Percentiles rank a stretch among this genome's conserved stretches.
Conservation (phyloP, 2,113 vertebrate genomes). For the Channa argus region DNA sequence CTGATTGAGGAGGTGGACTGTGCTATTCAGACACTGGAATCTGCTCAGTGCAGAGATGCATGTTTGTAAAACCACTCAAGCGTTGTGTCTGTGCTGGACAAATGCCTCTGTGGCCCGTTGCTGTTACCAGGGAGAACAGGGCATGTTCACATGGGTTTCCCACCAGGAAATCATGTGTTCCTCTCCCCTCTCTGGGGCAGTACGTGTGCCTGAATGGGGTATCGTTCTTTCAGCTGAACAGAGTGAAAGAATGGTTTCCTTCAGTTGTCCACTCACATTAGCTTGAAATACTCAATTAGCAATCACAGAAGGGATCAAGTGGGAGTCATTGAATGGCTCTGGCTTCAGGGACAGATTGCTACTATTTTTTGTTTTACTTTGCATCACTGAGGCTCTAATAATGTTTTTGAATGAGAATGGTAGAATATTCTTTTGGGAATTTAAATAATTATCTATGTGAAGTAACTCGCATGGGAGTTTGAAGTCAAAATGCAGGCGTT, state of each 20-base stretch:
- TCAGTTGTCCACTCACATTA: slow-evolving; percentile 63
- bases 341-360: slow-evolving; percentile 11
- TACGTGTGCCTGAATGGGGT: slow-evolving; percentile 46
- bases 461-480: no score
- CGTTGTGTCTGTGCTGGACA: slow-evolving; percentile 2
- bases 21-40: no score
- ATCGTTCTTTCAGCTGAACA: slow-evolving; percentile 38
- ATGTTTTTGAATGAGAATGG: slow-evolving; percentile 27
- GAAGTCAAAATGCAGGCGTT: no score
- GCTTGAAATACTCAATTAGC: slow-evolving; percentile 61
- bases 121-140: slow-evolving; percentile 36
- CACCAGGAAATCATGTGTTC: slow-evolving; percentile 45
- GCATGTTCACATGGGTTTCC: slow-evolving; percentile 16
- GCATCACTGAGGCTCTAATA: background rate
- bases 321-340: slow-evolving; percentile 40
- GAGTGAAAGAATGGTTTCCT: slow-evolving; percentile 45
- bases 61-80: slow-evolving; percentile 23
- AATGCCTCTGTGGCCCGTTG: slow-evolving; percentile 18
- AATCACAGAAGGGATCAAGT: slow-evolving; percentile 30
- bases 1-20: no score
- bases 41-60: background rate
- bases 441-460: no score
- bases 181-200: background rate
- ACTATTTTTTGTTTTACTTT: slow-evolving; percentile 28
- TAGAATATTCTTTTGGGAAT: no score